Evolutionary conservation across 2,797 vertebrate species (phyloP), one percentile per base, ranked within the genome.

Genomic region (Lates japonicus): DNA sequence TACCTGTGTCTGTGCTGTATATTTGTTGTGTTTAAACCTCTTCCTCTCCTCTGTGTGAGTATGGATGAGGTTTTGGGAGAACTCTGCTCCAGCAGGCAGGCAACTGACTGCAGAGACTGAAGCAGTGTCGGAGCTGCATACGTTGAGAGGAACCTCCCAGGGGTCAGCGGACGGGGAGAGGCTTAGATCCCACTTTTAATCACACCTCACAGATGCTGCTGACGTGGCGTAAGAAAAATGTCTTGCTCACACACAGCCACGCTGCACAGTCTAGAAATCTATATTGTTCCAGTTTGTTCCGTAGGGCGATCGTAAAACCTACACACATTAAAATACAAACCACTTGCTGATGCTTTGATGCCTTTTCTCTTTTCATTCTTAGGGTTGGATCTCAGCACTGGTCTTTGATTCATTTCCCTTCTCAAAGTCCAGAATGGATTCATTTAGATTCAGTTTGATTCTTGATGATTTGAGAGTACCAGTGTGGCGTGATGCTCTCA

Each of bases 41-140:
- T 39, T 10, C 0, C 11, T 77, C 22, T 78, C n/a, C 41, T 62
- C 3, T 72, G 19, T 54, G 0, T 13, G 49, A 78, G 54, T 37
- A 99, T 99, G 98, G 98, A 99, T 76, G 93, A 74, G 98, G 98
- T 7, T 99, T 99, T 55, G 96, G 25, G 98, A 99, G 88, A n/a
- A n/a, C n/a, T n/a, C 97, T 99, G 35, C 95, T 99, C 86, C 98
- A 99, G 94, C 98, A 99, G 88, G 98, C 98, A 2, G 98, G 79
- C 98, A 99, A 94, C 96, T 99, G 14, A 98, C 98, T 14, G 98
- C 98, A 0, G 98, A 99, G 93, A 99, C 98, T 0, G 98, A 99
- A 78, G 98, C 98, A 0, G 97, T 98, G 69, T 98, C 98, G 0
- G 98, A 99, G 92, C 95, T 99, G 61, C 98, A 0, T 98, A 97